Evolutionary conservation across 2,113 vertebrate genomes (phyloP).

Genomic region (Neomonachus schauinslandi): DNA sequence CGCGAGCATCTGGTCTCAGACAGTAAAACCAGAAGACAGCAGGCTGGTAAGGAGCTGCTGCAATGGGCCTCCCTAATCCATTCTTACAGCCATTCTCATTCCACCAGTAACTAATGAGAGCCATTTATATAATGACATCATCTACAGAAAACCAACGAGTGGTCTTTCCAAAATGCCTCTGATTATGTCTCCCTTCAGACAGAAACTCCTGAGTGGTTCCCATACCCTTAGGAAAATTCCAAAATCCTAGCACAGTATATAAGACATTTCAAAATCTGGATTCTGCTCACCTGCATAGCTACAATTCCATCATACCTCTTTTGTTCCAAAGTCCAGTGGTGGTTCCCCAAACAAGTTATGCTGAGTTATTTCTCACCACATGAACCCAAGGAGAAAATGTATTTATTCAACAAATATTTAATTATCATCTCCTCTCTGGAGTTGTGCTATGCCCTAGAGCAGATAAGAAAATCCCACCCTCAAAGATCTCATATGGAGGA

Average conservation of each 20-base stretch:
- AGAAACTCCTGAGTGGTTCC: background rate
- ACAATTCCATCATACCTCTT: background rate
- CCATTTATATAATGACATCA: background rate
- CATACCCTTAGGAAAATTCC: background rate
- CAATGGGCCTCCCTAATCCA: background rate
- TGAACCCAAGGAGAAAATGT: background rate
- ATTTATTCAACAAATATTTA: conserved; percentile 43
- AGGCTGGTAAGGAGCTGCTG: background rate
- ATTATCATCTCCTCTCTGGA: conserved; percentile 24
- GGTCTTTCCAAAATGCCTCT: background rate
- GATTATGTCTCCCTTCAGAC: background rate
- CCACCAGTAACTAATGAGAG: background rate
- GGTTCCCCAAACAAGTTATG: background rate
- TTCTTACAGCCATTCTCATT: background rate
- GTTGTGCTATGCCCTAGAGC: background rate
- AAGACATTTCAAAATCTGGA: background rate
- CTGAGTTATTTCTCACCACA: background rate
- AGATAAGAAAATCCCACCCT: background rate
- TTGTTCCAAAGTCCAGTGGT: background rate
- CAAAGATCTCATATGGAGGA: background rate
- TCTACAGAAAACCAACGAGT: background rate
- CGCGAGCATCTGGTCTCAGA: background rate
- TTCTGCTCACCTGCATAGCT: background rate
- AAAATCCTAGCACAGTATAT: background rate
- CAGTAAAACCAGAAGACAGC: background rate